Evolutionary conservation across 1,140 invertebrate genomes (phyloP), one percentile per base, ranked within the genome.

Genomic region (Tetranychus cinnabarinus): DNA sequence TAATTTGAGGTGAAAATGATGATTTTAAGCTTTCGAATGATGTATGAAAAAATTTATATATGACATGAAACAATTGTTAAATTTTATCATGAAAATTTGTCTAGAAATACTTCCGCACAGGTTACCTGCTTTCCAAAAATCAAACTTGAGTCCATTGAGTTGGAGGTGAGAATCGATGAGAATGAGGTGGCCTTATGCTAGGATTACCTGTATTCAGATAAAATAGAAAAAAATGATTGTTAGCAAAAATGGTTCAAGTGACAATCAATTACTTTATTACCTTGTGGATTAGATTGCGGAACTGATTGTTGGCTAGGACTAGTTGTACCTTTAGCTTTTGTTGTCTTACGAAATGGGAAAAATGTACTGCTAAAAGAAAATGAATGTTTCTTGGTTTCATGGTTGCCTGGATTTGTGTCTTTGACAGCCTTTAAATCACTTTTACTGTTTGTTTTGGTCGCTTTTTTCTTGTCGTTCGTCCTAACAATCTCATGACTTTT

Each of bases 91-190:
- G 23, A 23, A 23, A 23, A 23, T 23, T 23, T 23, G 23, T 23
- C 23, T 23, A 23, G 23, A 23, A 23, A 23, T 23, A 23, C 23
- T 23, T 23, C 23, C 23, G 23, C 23, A 23, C 23, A 23, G 23
- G 23, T 23, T 23, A 23, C n/a, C n/a, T n/a, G n/a, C 39, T 6
- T 42, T 42, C 10, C 39, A 42, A 42, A 42, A 42, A 55, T 60
- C 50, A 64, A 64, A 64, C 63, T 64, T 64, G 63, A 3, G 63
- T 62, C 63, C 63, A 64, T 60, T 64, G 63, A 33, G 63, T 60
- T 23, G 63, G 61, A 35, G 56, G 52, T 10, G 45, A 56, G 50
- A 64, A 64, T 35, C 63, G 63, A 60, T 64, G 63, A 6, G 63
- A 64, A 60, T 64, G 63, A 34, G 63, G 63, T 45, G 63, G 63